Base-by-base conservation (phyloP, 2,797 vertebrate species). In the Channallabes apus region DNA sequence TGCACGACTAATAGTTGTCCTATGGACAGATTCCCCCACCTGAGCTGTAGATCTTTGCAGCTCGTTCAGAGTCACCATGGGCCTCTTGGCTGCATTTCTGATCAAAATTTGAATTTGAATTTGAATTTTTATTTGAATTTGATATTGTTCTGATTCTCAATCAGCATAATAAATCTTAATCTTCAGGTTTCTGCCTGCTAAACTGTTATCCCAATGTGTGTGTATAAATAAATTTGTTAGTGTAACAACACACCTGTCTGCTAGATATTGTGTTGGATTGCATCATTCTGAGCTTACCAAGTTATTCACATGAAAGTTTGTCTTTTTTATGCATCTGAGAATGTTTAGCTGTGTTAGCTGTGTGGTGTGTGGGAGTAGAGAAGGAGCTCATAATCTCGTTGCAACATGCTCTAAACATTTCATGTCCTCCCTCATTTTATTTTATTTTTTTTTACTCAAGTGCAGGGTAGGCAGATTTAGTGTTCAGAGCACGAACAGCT, bases 341-440 rank as follows among this genome's bases (percentile, higher is more conserved):
- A 20, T 27, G 41, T 59, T 58, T 41, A 22, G 41, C 72, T 67
- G n/a, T 20, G 54, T 9, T 61, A 20, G 75, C 24, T 46, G 35
- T 32, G 38, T 20, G 35, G 9, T 32, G 29, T 35, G 15, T 20
- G 62, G 9, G 14, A 51, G 2, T 1, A 1, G 17, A 64, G 24
- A 41, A 83, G 35, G 38, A 46, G 32, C 38, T 51, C 56, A 27
- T 51, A 69, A 61, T 12, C 51, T 15, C 29, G 3, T 6, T 78
- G 56, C 35, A 78, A 38, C 29, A 78, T 38, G 75, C 32, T 78
- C 18, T 59, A 61, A 59, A 38, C 56, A 78, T 59, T 78, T 76
- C 73, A 56, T 20, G n/a, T 32, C 59, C 17, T 29, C 41, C 35
- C 59, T 18, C 35, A 20, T 82, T 64, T 46, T 46, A 9, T 9